Percentiles rank a stretch among this genome's conserved stretches.
Evolutionary conservation across 2,113 vertebrate genomes (phyloP).

Genomic region (Ploceus nigricollis): DNA sequence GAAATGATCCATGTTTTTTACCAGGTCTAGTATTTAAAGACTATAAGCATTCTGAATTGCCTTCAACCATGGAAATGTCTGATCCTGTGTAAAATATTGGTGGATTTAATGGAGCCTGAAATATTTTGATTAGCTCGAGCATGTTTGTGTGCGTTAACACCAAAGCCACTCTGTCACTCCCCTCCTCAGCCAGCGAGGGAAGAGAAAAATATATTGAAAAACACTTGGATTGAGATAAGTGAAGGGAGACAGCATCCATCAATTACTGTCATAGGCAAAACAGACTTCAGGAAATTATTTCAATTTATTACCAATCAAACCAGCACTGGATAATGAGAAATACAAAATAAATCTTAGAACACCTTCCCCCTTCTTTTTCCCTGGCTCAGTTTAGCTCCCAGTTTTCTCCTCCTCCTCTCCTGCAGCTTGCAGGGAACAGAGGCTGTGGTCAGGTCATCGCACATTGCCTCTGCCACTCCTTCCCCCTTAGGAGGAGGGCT

Average conservation of each 20-base stretch:
- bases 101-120: not conserved
- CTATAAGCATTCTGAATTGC: not conserved
- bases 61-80: not conserved
- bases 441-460: not conserved
- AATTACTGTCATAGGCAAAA: not conserved
- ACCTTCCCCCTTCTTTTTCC: not conserved
- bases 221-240: not conserved
- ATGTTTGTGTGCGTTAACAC: not conserved
- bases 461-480: not conserved
- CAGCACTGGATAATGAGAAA: not conserved
- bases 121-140: not conserved
- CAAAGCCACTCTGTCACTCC: not conserved
- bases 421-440: not conserved
- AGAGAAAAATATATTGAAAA: not conserved
- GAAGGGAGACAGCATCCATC: not conserved
- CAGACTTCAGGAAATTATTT: not conserved
- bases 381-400: not conserved
- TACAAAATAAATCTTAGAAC: not conserved
- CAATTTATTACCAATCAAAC: not conserved
- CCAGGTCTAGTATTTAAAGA: not conserved
- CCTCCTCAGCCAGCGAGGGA: not conserved
- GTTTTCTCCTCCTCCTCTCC: not conserved
- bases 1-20: not conserved
- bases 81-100: not conserved
- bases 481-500: rapidly evolving